A percentile compares a stretch with the other conserved stretches of the same genome.
phyloP scores from a whole-genome alignment of 2,888 invertebrate species.

The Drosophila affinis region DNA sequence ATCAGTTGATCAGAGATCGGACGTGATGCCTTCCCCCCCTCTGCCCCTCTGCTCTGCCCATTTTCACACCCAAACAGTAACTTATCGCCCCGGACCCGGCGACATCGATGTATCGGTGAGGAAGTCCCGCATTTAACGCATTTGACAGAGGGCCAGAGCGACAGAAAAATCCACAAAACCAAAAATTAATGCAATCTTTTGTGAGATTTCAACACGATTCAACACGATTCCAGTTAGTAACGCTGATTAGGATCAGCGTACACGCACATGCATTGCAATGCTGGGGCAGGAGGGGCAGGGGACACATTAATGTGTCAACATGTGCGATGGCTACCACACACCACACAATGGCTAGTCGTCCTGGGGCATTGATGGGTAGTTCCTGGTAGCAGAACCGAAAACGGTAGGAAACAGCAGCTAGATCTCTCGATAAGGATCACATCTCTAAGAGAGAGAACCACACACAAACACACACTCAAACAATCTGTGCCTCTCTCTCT shows the following conservation, averaged over 20 bases:
- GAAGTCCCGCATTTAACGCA: constrained; percentile 52
- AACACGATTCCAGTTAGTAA: constrained; percentile 78
- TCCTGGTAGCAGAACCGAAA: constrained; percentile 59
- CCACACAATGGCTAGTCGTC: constrained; percentile 46
- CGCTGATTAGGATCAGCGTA: constrained; percentile 72
- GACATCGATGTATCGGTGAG: constrained; percentile 58
- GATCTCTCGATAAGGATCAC: constrained; percentile 54
- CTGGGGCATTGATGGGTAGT: constrained; percentile 61
- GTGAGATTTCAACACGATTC: constrained; percentile 38
- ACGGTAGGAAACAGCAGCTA: constrained; percentile 21
- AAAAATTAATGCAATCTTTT: constrained; percentile 72
- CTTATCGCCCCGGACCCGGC: constrained; percentile 54
- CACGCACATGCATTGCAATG: constrained; percentile 46
- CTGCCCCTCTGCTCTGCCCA: background rate
- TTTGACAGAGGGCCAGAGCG: background rate
- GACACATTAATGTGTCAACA: constrained; percentile 78
- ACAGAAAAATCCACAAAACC: constrained; percentile 1
- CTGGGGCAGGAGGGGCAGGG: constrained; percentile 15
- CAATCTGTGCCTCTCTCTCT: too few species aligned
- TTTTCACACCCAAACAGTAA: constrained; percentile 66
- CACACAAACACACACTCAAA: too few species aligned
- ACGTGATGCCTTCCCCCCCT: too few species aligned
- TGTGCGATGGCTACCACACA: constrained; percentile 53
- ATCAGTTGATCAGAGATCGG: background rate
- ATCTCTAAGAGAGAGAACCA: constrained; percentile 20